These are phyloP conservation scores for Lasioglossum marginatum DNA, from an alignment of 2,888 invertebrate genomes.

Conservation along the genomic window DNA sequence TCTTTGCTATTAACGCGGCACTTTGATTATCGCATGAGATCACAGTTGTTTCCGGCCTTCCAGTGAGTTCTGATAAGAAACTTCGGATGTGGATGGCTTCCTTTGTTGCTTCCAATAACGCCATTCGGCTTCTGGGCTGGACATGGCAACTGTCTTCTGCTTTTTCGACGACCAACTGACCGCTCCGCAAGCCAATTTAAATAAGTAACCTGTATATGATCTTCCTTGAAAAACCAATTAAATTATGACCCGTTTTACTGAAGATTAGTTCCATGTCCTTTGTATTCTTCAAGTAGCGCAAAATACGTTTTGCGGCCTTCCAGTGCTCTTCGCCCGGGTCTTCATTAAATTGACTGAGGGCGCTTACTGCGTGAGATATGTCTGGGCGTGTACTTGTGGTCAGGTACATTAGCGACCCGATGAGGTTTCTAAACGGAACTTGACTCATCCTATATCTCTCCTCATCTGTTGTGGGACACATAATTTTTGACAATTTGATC, in stretches of 20 bases:
- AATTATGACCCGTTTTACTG: not conserved
- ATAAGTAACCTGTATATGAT: no score
- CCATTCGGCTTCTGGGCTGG: not conserved
- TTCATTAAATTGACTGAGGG: not conserved
- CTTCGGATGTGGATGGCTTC: not conserved
- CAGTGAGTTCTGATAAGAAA: not conserved
- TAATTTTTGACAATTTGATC: no score
- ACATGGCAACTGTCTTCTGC: not conserved
- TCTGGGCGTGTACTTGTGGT: not conserved
- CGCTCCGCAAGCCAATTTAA: no score
- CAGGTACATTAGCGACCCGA: no score
- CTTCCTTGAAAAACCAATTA: not conserved
- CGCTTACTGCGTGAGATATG: not conserved
- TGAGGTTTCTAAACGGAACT: no score
- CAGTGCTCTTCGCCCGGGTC: not conserved
- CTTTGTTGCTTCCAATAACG: no score
- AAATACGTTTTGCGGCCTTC: not conserved
- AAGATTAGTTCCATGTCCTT: not conserved
- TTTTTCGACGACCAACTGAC: not conserved
- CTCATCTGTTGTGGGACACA: no score
- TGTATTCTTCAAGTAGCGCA: not conserved
- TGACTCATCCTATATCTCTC: no score
- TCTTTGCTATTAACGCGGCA: not conserved
- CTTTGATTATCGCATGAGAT: not conserved
- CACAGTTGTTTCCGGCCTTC: not conserved